Base-by-base conservation (phyloP, 1,140 invertebrate species). In the Aphaenogaster rudis region DNA sequence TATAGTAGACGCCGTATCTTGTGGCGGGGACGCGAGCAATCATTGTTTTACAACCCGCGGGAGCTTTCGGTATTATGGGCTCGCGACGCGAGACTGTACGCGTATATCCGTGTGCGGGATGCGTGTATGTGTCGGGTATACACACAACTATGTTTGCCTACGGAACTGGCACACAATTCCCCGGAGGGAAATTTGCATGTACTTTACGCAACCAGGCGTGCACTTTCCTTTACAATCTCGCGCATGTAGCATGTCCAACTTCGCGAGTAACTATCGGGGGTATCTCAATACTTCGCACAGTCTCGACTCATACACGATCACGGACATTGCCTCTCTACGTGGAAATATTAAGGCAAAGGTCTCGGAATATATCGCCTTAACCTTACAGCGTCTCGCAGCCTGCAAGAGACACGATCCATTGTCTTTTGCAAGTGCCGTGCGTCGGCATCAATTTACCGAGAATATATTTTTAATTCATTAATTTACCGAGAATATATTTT, bases 221-320 rank as follows among this genome's bases (percentile, higher is more conserved):
- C 59, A 80, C 87, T 88, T 88, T 88, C 86, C 77, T 88, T 67
- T 59, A 81, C 78, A 78, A 76, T 74, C 86, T 42, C 86, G 88
- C 57, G 63, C 67, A 45, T 74, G 67, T 84, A 84, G 69, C 80
- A 72, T 45, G 54, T 84, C 80, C 67, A 82, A 82, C 80, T 82
- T 82, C 15, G 67, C 80, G 80, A 84, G 80, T 63, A 84, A 74
- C 80, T 74, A 84, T 82, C 80, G 67, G 52, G 78, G 64, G 67
- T 82, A 82, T 84, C 69, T 84, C 45, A 74, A 84, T 74, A 74
- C 80, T 61, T 84, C 17, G 67, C 52, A 39, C 52, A 74, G 52
- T 82, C 66, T 42, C 42, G 80, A 61, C 78, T 71, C 79, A 57
- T 45, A 81, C 66, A 82, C 67, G 80, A 84, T 76, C 80, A 63